Base-by-base conservation (phyloP, 2,888 invertebrate species). In the Drosophila nr. fundita region DNA sequence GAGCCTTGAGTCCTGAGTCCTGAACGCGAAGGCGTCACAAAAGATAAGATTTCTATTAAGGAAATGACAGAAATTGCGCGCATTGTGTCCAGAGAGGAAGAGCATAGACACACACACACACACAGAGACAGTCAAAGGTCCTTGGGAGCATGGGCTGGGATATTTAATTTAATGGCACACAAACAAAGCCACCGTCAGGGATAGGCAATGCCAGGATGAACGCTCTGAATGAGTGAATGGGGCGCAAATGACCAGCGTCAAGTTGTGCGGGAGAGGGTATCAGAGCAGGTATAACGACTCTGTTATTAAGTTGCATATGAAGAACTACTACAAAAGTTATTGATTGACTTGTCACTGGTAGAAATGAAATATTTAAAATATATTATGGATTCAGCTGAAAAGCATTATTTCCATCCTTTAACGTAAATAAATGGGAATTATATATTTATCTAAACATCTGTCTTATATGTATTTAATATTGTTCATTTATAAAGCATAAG, bases 41-140 rank as follows among this genome's bases (percentile, higher is more conserved):
- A 80, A 91, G 91, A 91, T 92, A 92, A 92, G 89, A 92, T 90
- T 92, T 92, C 92, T 92, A 92, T 92, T 92, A 92, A 92, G 92
- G 90, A 92, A 92, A 92, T 92, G 92, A 92, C 91, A 86, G 90
- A 91, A 92, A 92, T 92, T 91, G 88, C 91, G 81, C 73, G 82
- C 82, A 87, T 92, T 92, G 89, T 88, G 83, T 85, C 70, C 72
- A 61, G 11, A 66, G 58, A n/a, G 24, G 54, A 58, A 38, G 52
- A 54, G 36, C 45, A 45, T 15, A 45, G 45, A 34, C 21, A 52
- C 30, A 52, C 27, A 48, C 48, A 32, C 29, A 52, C 30, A 52
- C 21, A 34, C 1, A 55, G 2, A 55, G 13, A 18, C 42, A 49
- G 65, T 53, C 71, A 76, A 66, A 88, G 80, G 78, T 77, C 75